Evolutionary conservation across 2,888 invertebrate genomes (phyloP), one percentile per base, ranked within the genome.

Genomic region (Brachypalpus laphriformis): DNA sequence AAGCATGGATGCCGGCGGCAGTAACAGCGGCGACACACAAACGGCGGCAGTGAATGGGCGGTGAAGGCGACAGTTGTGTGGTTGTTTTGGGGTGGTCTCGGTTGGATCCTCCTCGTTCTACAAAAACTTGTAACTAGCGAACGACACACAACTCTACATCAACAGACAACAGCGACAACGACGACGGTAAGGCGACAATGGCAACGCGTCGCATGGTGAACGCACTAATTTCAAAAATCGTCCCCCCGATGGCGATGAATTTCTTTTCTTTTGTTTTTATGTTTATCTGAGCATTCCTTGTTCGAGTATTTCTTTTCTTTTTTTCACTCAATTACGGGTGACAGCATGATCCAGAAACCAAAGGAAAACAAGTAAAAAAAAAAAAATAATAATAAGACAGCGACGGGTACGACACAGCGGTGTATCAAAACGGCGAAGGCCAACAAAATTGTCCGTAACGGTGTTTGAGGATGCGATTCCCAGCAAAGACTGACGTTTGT

Each of bases 401-500:
- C 57, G 59, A 63, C 54, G 77, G 70, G 61, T 54, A 78, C 70
- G 70, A 78, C 34, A 78, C 57, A 59, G 11, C 47, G 49, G 51
- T 25, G 5, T n/a, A 25, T 25, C 65, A 65, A 49, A 65, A 78
- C 49, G 42, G 54, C 31, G 28, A 59, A 45, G 37, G 31, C 51
- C 5, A 49, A 68, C 31, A 11, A 37, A 57, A 3, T 45, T 40
- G 20, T 31, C 40, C 61, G 56, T 45, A 18, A 8, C n/a, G 66
- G 25, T 65, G 49, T 40, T 70, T 47, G 20, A 68, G 74, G 68
- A 74, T 83, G 74, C 82, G 74, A 56, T 80, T 70, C 49, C 78
- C 83, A 70, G 63, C 59, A 80, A 63, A 83, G 83, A 83, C 83
- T 83, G 74, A 83, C 80, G 70, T 83, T 80, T 80, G 22, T 40